These are phyloP conservation scores for Emmelina monodactyla DNA, from an alignment of 2,888 invertebrate species.

Conservation along the genomic window DNA sequence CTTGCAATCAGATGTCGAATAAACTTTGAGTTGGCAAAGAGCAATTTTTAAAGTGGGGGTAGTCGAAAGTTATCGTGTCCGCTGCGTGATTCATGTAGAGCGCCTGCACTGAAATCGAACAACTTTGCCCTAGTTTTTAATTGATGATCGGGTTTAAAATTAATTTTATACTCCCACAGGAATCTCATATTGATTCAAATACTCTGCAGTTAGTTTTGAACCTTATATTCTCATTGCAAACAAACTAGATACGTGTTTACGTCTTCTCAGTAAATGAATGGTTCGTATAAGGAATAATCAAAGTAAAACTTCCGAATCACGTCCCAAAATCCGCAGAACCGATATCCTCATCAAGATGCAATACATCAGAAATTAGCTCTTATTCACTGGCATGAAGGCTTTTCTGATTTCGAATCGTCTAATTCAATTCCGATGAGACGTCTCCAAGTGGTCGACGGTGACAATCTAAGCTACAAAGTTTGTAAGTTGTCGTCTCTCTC, in stretches of 20 bases:
- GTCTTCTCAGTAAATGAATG: too few species aligned
- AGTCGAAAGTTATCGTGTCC: not conserved
- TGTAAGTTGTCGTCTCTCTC: constrained; percentile 33
- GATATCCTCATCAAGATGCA: too few species aligned
- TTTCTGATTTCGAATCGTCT: constrained; percentile 8
- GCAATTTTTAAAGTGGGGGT: constrained; percentile 30
- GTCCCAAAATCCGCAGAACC: too few species aligned
- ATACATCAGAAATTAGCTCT: not conserved
- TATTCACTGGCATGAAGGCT: not conserved
- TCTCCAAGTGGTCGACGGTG: constrained; percentile 35
- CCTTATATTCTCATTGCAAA: too few species aligned
- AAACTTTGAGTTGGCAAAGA: constrained; percentile 42
- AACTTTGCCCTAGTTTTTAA: not conserved
- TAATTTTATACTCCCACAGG: too few species aligned
- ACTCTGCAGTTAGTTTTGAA: too few species aligned
- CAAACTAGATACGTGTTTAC: too few species aligned
- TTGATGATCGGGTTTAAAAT: too few species aligned
- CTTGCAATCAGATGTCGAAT: constrained; percentile 53
- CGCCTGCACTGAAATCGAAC: not conserved
- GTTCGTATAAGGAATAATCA: too few species aligned
- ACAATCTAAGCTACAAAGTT: constrained; percentile 49
- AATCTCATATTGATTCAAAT: too few species aligned
- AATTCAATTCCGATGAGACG: constrained; percentile 34
- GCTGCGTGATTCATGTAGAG: constrained; percentile 1
- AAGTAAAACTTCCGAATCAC: too few species aligned